Conservation (phyloP, 2,888 invertebrate genomes). For the Anticlea derivata region DNA sequence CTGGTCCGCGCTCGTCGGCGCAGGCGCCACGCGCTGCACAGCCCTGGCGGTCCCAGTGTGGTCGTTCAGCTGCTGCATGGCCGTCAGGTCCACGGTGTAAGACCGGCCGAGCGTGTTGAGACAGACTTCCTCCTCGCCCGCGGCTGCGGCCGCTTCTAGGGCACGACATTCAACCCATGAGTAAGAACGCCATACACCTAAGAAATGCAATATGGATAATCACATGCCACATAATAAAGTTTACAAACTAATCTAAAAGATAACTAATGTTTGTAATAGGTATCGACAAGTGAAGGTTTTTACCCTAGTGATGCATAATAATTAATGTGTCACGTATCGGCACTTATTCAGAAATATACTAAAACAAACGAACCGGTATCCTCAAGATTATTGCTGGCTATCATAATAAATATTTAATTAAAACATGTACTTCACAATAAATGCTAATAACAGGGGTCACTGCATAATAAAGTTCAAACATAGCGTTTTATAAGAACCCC, state of each 20-base stretch:
- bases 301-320: too few species aligned
- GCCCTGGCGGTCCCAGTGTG: constrained; percentile 97
- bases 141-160: constrained; percentile 96
- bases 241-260: too few species aligned
- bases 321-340: not conserved
- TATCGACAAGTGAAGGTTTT: too few species aligned
- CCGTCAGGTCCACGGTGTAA: constrained; percentile 97
- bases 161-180: constrained; percentile 96
- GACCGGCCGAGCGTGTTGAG: constrained; percentile 96
- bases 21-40: constrained; percentile 91
- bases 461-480: too few species aligned
- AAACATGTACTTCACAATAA: not conserved
- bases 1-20: constrained; percentile 45
- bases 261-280: too few species aligned
- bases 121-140: constrained; percentile 97
- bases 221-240: not conserved
- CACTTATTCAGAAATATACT: not conserved
- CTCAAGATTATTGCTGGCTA: constrained; percentile 14
- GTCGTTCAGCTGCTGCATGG: constrained; percentile 99
- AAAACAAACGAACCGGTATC: constrained; percentile 13
- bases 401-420: constrained; percentile 4
- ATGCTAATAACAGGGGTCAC: not conserved
- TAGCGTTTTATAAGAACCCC: too few species aligned
- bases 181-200: constrained; percentile 94
- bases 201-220: constrained; percentile 18